Base-by-base conservation (phyloP, 2,113 vertebrate genomes). In the Hemichromis elongatus region DNA sequence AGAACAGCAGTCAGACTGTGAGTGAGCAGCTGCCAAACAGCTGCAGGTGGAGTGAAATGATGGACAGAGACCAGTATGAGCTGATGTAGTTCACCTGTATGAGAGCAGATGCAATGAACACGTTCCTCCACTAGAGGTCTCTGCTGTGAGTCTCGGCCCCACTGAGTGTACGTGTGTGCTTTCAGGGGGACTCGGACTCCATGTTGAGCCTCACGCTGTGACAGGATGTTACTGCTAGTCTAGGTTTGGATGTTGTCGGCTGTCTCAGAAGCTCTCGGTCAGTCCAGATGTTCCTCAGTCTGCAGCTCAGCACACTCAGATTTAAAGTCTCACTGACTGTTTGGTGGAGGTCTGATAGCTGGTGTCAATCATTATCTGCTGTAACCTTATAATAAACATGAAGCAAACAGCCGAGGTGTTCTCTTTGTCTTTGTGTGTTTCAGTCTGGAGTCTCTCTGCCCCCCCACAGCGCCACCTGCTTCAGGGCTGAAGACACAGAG, bases 11-110 rank as follows among this genome's bases (percentile, higher is more conserved):
- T 28, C 55, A 57, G 54, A 56, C 24, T 28, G 54, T 56, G 55
- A 56, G 55, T 56, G 24, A 28, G 24, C 24, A 0, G 13, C 24
- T 56, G 54, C 0, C 18, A 52, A 2, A 50, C 47, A 50, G 16
- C 54, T 56, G 54, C 24, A 56, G 54, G 54, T 14, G 12, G 54
- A 56, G 54, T 26, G 54, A 56, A 14, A 56, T 1, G 24, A 26
- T 56, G 54, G 54, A 56, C 4, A 0, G 54, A 56, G 54, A 56
- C 54, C 12, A 56, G 54, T 56, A 0, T 59, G 56, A 59, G 14
- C 56, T 59, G 56, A 19, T 59, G 55, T 53, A 54, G 53, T 54
- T 54, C n/a, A 54, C 53, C 10, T 54, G 53, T 21, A 24, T 54
- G 5, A 54, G 10, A 54, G n/a, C 10, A 24, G n/a, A n/a, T 54